A percentile compares a stretch with the other conserved stretches of the same genome.
Evolutionary conservation across 2,113 vertebrate species (phyloP).

Genomic region (Promerops cafer): DNA sequence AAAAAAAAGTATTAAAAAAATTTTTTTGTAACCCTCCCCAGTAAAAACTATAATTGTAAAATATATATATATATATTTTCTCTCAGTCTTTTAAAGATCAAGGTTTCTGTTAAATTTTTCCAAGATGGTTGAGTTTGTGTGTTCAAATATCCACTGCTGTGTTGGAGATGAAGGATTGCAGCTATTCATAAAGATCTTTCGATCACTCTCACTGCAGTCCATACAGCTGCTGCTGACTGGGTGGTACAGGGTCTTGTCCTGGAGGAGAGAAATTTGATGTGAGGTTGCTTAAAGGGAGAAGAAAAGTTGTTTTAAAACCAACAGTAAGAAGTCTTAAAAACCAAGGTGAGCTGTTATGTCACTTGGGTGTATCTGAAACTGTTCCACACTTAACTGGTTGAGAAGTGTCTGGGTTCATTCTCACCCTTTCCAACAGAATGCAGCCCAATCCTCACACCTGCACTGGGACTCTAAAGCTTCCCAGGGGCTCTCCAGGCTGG

Average conservation of each 20-base stretch:
- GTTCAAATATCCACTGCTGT: conserved; percentile 87
- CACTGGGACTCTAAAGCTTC: not conserved
- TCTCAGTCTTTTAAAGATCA: conserved; percentile 62
- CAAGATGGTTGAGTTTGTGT: conserved; percentile 80
- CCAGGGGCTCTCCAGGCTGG: not conserved
- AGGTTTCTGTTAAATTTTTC: conserved; percentile 78
- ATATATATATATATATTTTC: conserved; percentile 60
- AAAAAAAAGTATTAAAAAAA: conserved; percentile 66
- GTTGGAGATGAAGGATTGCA: conserved; percentile 77
- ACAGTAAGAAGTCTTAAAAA: not conserved
- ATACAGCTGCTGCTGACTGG: conserved; percentile 84
- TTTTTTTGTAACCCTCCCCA: conserved; percentile 44
- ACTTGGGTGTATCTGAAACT: not conserved
- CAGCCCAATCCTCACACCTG: not conserved
- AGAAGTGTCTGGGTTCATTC: not conserved
- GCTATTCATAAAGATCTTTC: conserved; percentile 81
- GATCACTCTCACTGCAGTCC: conserved; percentile 78
- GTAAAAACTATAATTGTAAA: conserved; percentile 73
- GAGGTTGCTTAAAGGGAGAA: not conserved
- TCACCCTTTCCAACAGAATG: not conserved
- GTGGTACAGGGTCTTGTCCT: conserved; percentile 85
- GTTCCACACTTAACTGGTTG: not conserved
- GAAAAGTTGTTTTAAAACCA: not conserved
- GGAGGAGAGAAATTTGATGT: not conserved
- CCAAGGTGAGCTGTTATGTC: not conserved